Evolutionary conservation across 2,113 vertebrate species (phyloP).

Genomic region (Trinectes maculatus): DNA sequence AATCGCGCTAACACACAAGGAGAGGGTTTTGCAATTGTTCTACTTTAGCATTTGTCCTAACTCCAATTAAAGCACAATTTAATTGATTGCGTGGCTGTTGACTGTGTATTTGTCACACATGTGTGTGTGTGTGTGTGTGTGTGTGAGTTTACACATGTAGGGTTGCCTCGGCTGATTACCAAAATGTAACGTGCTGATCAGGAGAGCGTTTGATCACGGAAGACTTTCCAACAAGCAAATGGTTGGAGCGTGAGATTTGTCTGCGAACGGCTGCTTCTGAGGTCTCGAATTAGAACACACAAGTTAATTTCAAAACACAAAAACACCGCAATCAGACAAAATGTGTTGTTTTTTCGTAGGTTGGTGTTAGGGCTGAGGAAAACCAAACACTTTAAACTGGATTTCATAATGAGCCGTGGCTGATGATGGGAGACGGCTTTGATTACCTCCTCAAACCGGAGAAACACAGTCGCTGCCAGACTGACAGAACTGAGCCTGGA

Average conservation of each 20-base stretch:
- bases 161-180: neutral
- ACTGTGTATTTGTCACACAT: neutral
- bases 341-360: neutral
- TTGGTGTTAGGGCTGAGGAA: neutral
- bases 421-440: neutral
- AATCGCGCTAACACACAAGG: conserved; percentile 79
- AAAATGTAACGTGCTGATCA: conserved; percentile 2
- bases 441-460: neutral
- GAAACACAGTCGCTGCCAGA: neutral
- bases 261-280: conserved; percentile 4
- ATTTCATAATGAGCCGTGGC: neutral
- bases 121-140: neutral
- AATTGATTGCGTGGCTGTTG: conserved; percentile 59
- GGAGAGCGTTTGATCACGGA: neutral
- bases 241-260: neutral
- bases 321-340: neutral
- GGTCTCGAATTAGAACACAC: conserved; percentile 2
- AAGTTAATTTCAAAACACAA: neutral
- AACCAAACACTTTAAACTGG: neutral
- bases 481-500: neutral
- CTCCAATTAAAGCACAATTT: conserved; percentile 74
- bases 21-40: conserved; percentile 71
- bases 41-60: conserved; percentile 59
- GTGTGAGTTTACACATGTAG: neutral
- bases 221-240: neutral